A percentile compares a stretch with the other conserved stretches of the same genome.
phyloP scores from a whole-genome alignment of 1,140 invertebrate genomes.

The Drosophila micromelanica region DNA sequence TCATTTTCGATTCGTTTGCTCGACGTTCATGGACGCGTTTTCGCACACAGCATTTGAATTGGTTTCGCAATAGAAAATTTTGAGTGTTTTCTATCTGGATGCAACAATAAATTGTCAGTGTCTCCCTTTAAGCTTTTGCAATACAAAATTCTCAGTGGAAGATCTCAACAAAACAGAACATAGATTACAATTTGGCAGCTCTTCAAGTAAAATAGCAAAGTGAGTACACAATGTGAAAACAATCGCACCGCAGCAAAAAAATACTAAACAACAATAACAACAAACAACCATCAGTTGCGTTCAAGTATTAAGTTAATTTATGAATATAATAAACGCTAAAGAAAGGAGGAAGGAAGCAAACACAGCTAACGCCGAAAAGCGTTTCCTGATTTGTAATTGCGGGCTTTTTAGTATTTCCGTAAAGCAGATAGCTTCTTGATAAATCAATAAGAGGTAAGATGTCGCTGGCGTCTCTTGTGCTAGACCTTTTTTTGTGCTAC shows the following conservation, averaged over 20 bases:
- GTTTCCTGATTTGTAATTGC: constrained; percentile 62
- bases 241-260: constrained; percentile 3
- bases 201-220: constrained; percentile 46
- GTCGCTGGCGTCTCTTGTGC: constrained; percentile 20
- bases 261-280: not conserved
- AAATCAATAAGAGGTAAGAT: constrained; percentile 68
- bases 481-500: constrained; percentile 21
- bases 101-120: constrained; percentile 69
- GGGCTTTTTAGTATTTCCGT: constrained; percentile 50
- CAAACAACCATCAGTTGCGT: constrained; percentile 10
- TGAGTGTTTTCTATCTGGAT: constrained; percentile 73
- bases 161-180: constrained; percentile 32
- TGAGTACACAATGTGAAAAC: constrained; percentile 46
- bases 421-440: constrained; percentile 62
- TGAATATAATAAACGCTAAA: constrained; percentile 10
- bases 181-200: constrained; percentile 43
- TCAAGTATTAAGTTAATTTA: constrained; percentile 8
- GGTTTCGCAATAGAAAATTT: constrained; percentile 77
- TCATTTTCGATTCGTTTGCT: constrained; percentile 76
- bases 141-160: constrained; percentile 77
- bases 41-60: constrained; percentile 67
- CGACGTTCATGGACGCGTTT: constrained; percentile 71
- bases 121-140: constrained; percentile 47
- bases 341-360: constrained; percentile 74
- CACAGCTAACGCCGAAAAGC: constrained; percentile 7